Conservation (phyloP, 2,888 invertebrate species). For the Epinotia brunnichana region DNA sequence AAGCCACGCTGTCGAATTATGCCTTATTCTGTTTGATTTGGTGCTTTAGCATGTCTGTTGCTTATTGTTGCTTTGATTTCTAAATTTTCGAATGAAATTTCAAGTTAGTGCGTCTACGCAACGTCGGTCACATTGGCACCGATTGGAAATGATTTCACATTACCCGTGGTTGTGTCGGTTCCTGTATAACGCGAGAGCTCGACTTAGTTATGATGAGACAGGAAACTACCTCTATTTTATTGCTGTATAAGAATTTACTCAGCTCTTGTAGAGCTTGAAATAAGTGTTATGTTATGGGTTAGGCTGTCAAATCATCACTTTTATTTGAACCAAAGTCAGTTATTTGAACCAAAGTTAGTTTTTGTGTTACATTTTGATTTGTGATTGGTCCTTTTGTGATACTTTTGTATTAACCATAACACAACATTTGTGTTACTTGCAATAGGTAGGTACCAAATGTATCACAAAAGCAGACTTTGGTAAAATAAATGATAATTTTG, state of each 20-base stretch:
- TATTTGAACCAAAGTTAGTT: too few species aligned
- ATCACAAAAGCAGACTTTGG: too few species aligned
- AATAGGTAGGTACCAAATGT: too few species aligned
- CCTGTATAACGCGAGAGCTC: slow-evolving; percentile 7
- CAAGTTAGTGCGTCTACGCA: slow-evolving; percentile 79
- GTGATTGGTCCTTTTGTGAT: too few species aligned
- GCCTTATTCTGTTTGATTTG: slow-evolving; percentile 21
- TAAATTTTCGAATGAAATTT: slow-evolving; percentile 10
- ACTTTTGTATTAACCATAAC: too few species aligned
- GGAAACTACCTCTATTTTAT: not conserved
- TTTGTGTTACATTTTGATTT: too few species aligned
- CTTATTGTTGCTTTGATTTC: slow-evolving; percentile 40
- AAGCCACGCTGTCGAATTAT: slow-evolving; percentile 12
- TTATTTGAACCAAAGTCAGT: too few species aligned
- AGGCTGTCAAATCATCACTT: too few species aligned
- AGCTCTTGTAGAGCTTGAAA: not conserved
- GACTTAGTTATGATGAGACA: not conserved
- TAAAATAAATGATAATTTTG: too few species aligned
- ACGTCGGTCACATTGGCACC: slow-evolving; percentile 77
- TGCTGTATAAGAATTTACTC: not conserved
- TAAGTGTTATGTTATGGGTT: not conserved
- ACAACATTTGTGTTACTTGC: too few species aligned
- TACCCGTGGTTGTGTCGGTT: slow-evolving; percentile 61
- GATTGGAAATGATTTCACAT: slow-evolving; percentile 73
- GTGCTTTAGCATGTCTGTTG: slow-evolving; percentile 41